Evolutionary conservation across 2,113 vertebrate genomes (phyloP).

Genomic region (Paraplagusia blochii): DNA sequence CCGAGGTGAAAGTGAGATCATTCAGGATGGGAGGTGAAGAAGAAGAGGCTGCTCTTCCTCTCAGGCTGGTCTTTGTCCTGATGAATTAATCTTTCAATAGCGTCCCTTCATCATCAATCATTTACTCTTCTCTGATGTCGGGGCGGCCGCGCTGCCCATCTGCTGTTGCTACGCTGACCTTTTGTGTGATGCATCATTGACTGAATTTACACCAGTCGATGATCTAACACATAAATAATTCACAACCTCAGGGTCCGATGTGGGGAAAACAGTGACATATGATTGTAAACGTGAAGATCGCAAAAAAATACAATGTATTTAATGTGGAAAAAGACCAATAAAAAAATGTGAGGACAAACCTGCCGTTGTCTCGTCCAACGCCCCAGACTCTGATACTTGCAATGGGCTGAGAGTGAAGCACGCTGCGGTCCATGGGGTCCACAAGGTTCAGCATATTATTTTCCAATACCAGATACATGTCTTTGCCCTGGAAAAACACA

Average conservation of each 20-base stretch:
- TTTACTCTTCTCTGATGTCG: slow-evolving; percentile 66
- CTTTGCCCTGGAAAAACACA: slow-evolving; percentile 83
- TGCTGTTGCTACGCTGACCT: slow-evolving; percentile 66
- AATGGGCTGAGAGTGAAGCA: slow-evolving; percentile 94
- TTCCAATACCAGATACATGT: slow-evolving; percentile 96
- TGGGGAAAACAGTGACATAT: not conserved
- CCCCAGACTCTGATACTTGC: slow-evolving; percentile 98
- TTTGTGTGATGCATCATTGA: slow-evolving; percentile 25
- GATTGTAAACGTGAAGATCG: not conserved
- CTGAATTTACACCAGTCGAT: slow-evolving; percentile 9
- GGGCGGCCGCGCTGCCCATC: slow-evolving; percentile 39
- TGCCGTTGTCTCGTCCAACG: slow-evolving; percentile 94
- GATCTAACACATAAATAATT: slow-evolving; percentile 4
- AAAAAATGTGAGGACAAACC: slow-evolving; percentile 75
- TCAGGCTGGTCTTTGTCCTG: slow-evolving; percentile 38
- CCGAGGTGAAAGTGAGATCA: slow-evolving; percentile 20
- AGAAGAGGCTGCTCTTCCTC: slow-evolving; percentile 16
- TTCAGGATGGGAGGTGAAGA: slow-evolving; percentile 14
- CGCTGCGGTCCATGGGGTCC: slow-evolving; percentile 92
- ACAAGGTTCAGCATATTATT: slow-evolving; percentile 95
- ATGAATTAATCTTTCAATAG: slow-evolving; percentile 81
- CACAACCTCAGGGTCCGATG: not conserved
- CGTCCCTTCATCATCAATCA: slow-evolving; percentile 80
- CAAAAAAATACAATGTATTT: not conserved
- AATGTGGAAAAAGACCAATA: not conserved